Percentiles rank a stretch among this genome's conserved stretches.
phyloP scores from a whole-genome alignment of 2,113 vertebrate genomes.

The Lamprologus speciosus region DNA sequence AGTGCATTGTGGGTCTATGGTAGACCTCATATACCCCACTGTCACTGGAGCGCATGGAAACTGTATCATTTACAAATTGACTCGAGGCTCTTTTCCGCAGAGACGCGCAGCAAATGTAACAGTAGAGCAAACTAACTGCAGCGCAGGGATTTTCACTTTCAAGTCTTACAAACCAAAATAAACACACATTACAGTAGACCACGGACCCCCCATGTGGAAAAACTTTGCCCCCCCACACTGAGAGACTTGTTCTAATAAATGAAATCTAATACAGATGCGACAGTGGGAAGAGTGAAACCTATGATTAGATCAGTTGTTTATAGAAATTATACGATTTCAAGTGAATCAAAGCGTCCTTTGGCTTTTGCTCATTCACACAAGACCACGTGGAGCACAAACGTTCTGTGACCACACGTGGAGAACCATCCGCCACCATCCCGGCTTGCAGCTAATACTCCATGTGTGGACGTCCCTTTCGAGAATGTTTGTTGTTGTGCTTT shows the following conservation, averaged over 20 bases:
- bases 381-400: not conserved
- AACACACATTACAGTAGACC: slow-evolving; percentile 36
- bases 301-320: slow-evolving; percentile 14
- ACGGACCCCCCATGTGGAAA: slow-evolving; percentile 25
- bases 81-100: slow-evolving; percentile 2
- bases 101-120: slow-evolving; percentile 26
- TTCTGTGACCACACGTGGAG: not conserved
- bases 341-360: not conserved
- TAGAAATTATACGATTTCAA: not conserved
- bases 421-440: not conserved
- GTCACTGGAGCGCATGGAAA: slow-evolving; percentile 12
- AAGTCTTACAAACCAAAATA: slow-evolving; percentile 42
- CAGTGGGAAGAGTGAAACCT: not conserved
- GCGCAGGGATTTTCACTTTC: slow-evolving; percentile 46
- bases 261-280: not conserved
- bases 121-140: slow-evolving; percentile 35
- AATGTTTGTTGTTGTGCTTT: not conserved
- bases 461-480: not conserved
- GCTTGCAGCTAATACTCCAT: not conserved
- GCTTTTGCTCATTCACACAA: not conserved
- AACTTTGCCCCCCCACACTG: not conserved
- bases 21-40: not conserved
- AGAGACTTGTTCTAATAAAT: not conserved
- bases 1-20: not conserved
- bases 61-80: slow-evolving; percentile 19